Base-by-base conservation (phyloP, 1,140 invertebrate species). In the Panonychus citri region DNA sequence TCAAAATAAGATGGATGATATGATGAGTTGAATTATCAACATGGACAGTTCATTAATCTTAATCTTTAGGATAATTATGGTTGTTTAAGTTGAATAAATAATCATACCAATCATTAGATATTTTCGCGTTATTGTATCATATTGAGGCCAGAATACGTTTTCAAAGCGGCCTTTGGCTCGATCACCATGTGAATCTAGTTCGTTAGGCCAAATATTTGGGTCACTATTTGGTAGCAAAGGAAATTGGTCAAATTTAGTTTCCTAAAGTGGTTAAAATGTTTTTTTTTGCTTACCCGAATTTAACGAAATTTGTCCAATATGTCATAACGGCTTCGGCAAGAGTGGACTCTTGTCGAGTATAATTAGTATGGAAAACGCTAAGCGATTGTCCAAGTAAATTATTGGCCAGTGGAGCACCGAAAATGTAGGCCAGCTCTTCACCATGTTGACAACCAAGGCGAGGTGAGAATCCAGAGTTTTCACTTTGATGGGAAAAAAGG, bases 81-180 rank as follows among this genome's bases (percentile, higher is more conserved):
- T n/a, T n/a, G n/a, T n/a, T n/a, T n/a, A n/a, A n/a, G n/a, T n/a
- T n/a, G n/a, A n/a, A n/a, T n/a, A n/a, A n/a, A n/a, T n/a, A n/a
- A n/a, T n/a, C 62, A 62, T 58, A 64, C 63, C 61, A 28, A 64
- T 53, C 34, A 61, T 56, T 21, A 64, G 56, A 59, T 87, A 88
- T 26, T 84, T 76, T 67, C 88, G 84, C 69, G 87, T 85, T 63
- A 85, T 82, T 54, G 81, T 79, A 66, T 88, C 85, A 66, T 86
- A 89, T 4, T 81, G 80, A 66, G 87, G 84, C 85, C 85, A 89
- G 63, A 82, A 43, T 19, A 62, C 57, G 27, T 55, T 63, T 37
- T 61, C 62, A 39, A 52, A 62, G 21, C 52, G 50, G 30, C 48
- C 53, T 53, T 59, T 56, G 4, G 40, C 43, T 28, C 46, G 17